A percentile compares a stretch with the other conserved stretches of the same genome.
These are phyloP conservation scores for Cyphomyrus discorhynchus DNA, from an alignment of 2,113 vertebrate species.

Conservation along the genomic window DNA sequence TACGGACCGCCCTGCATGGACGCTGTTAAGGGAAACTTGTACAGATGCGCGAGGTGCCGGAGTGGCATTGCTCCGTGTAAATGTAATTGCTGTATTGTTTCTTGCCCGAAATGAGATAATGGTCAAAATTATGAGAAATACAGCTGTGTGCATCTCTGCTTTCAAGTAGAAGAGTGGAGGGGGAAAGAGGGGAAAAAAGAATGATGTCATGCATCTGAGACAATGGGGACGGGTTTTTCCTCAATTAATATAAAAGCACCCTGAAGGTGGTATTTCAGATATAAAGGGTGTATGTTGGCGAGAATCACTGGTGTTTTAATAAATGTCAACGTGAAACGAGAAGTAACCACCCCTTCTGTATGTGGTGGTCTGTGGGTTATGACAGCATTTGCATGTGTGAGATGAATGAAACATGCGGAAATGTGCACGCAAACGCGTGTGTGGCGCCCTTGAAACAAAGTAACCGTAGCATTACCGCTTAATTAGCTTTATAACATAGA, in stretches of 20 bases:
- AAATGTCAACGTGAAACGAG: neutral
- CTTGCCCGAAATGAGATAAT: neutral
- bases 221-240: conserved; percentile 85
- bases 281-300: neutral
- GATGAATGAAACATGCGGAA: neutral
- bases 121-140: neutral
- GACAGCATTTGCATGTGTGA: conserved; percentile 5
- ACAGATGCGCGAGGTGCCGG: neutral
- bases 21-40: neutral
- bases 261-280: neutral
- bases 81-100: neutral
- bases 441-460: conserved; percentile 1
- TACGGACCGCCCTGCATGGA: neutral
- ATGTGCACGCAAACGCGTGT: neutral
- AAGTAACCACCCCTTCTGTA: neutral
- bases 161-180: conserved; percentile 41
- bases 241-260: conserved; percentile 55
- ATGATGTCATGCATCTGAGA: conserved; percentile 91
- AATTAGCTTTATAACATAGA: neutral
- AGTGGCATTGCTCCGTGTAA: neutral
- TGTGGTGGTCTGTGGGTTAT: neutral
- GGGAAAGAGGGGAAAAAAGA: conserved; percentile 36
- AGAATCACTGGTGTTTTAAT: neutral
- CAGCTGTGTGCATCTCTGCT: neutral
- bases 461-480: neutral